phyloP scores from a whole-genome alignment of 2,113 vertebrate genomes.

The Upupa epops region DNA sequence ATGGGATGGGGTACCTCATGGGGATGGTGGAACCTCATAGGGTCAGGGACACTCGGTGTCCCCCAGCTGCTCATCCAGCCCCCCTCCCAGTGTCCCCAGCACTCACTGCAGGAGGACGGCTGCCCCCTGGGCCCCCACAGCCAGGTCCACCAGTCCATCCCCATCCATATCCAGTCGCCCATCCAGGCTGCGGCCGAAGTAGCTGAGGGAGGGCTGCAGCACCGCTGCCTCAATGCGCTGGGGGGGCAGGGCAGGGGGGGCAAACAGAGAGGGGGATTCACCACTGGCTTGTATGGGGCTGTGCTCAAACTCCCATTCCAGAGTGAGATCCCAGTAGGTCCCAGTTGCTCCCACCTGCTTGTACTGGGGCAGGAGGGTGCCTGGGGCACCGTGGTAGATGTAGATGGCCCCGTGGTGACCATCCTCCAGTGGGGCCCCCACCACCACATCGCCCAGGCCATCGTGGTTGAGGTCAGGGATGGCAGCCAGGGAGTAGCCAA shows the following conservation, averaged over 20 bases:
- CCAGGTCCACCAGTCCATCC: conserved; percentile 88
- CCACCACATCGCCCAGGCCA: conserved; percentile 80
- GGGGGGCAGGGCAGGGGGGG: background rate
- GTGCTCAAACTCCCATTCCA: too few relatives aligned
- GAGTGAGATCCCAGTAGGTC: too few relatives aligned
- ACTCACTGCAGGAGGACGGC: conserved; percentile 87
- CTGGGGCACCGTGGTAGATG: conserved; percentile 82
- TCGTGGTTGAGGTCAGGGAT: conserved; percentile 91
- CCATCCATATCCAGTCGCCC: conserved; percentile 86
- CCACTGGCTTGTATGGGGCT: rapidly evolving
- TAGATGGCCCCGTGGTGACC: conserved; percentile 90
- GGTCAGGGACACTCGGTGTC: too few relatives aligned
- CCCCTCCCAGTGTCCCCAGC: background rate
- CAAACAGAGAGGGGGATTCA: rapidly evolving
- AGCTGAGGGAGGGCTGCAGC: conserved; percentile 80
- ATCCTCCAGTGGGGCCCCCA: conserved; percentile 92
- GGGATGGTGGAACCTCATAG: too few relatives aligned
- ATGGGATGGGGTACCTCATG: too few relatives aligned
- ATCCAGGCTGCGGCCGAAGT: conserved; percentile 93
- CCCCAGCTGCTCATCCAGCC: too few relatives aligned
- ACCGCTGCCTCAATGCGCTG: conserved; percentile 84
- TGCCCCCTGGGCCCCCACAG: conserved; percentile 89
- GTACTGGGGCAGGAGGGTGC: conserved; percentile 74
- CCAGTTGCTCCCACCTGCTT: conserved; percentile 77
- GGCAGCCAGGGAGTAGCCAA: conserved; percentile 86